Base-by-base conservation (phyloP, 2,797 vertebrate species). In the Corythornis leucogaster region DNA sequence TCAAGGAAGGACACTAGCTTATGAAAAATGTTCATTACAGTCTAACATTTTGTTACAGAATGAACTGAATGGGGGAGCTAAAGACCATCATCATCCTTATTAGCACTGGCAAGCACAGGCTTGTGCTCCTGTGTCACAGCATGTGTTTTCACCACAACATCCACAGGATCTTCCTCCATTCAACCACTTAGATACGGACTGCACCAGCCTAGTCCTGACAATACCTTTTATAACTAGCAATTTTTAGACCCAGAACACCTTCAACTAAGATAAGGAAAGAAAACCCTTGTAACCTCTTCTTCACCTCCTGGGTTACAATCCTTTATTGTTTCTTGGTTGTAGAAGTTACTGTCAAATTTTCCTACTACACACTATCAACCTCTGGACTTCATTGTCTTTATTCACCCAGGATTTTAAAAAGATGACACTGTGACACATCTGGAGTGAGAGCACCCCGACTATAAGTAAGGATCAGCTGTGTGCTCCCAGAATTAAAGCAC, bases 51-150 rank as follows among this genome's bases (percentile, higher is more conserved):
- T 74, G 8, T 63, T 30, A 51, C 2, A 15, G 22, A 11, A 33
- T 58, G 26, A 84, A 62, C 26, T 48, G 30, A 80, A 28, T 3
- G 3, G 7, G 4, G 15, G 24, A 61, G 12, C 26, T 21, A 42
- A 82, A 77, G 43, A 33, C 20, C 30, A 57, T 8, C 43, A 48
- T 25, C 12, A 55, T 12, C 55, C 22, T 33, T 10, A 35, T 6
- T 7, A 43, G 43, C 30, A 10, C 7, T 8, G 20, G 46, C 17
- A 67, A 71, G 38, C 1, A 2, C 1, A 18, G n/a, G n/a, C 25
- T 73, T 13, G 46, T 3, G 4, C 9, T 46, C 21, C 43, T 25
- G 0, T 5, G 8, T 31, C 13, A 14, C 20, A 17, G n/a, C 1
- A 12, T 5, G 14, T 22, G 15, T 42, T 81, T 35, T 35, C 4